Percentiles rank a stretch among this genome's conserved stretches.
These are phyloP conservation scores for Pseudochromis fuscus DNA, from an alignment of 2,797 vertebrate genomes.

Conservation along the genomic window DNA sequence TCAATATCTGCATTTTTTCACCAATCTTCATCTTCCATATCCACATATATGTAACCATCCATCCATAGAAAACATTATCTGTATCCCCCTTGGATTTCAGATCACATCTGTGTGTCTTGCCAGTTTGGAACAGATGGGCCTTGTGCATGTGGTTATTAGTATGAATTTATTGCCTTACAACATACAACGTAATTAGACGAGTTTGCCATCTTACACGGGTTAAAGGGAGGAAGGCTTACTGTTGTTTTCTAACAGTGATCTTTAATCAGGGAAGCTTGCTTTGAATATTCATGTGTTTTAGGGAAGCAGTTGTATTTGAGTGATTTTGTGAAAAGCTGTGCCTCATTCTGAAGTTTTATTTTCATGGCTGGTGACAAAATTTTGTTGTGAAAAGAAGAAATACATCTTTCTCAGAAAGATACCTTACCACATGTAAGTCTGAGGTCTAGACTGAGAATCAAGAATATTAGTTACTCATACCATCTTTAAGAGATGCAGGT, in stretches of 20 bases:
- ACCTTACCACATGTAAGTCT: not conserved
- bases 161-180: conserved; percentile 71
- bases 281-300: conserved; percentile 24
- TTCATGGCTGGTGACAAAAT: not conserved
- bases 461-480: not conserved
- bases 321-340: conserved; percentile 16
- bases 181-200: conserved; percentile 66
- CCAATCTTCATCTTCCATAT: conserved; percentile 63
- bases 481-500: not conserved
- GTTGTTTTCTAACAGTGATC: conserved; percentile 41
- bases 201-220: conserved; percentile 65
- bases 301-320: conserved; percentile 8
- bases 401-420: conserved; percentile 10
- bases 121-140: conserved; percentile 75
- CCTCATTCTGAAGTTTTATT: not conserved
- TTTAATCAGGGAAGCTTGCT: conserved; percentile 25
- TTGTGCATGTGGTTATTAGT: conserved; percentile 66
- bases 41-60: conserved; percentile 62
- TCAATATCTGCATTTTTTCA: conserved; percentile 69
- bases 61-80: conserved; percentile 75
- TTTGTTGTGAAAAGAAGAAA: conserved; percentile 21
- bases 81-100: conserved; percentile 64
- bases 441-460: not conserved
- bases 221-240: conserved; percentile 49
- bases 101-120: conserved; percentile 67